Evolutionary conservation across 2,888 invertebrate species (phyloP).

Genomic region (Phengaris alcon): DNA sequence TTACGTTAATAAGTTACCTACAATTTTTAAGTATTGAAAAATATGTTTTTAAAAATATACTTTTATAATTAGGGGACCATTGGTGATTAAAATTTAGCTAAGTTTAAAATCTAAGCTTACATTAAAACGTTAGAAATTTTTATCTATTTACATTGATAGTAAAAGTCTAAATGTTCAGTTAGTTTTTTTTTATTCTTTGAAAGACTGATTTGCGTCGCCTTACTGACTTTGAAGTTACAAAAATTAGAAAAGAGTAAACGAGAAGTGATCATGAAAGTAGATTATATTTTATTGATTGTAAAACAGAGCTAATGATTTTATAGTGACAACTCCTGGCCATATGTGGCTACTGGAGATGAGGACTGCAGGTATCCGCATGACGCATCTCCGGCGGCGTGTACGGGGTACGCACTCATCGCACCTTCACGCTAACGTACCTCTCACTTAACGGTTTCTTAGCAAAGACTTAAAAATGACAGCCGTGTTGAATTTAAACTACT

Average conservation of each 20-base stretch:
- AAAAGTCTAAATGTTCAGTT: not conserved
- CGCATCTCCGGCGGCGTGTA: not conserved
- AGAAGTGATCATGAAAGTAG: no score
- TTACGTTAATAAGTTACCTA: conserved; percentile 30
- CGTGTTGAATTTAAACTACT: not conserved
- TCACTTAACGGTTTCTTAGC: not conserved
- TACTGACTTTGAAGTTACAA: not conserved
- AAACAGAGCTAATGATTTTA: not conserved
- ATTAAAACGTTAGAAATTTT: conserved; percentile 17
- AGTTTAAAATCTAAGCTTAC: conserved; percentile 24
- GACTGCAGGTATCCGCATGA: not conserved
- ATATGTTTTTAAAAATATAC: conserved; percentile 36
- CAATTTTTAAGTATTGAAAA: conserved; percentile 33
- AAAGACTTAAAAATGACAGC: not conserved
- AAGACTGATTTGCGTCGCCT: not conserved
- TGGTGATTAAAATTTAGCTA: conserved; percentile 29
- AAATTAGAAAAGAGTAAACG: not conserved
- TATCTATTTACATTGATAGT: conserved; percentile 26
- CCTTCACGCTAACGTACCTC: not conserved
- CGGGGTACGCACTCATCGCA: no score
- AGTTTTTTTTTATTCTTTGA: not conserved
- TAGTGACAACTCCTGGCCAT: no score
- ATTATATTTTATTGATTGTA: not conserved
- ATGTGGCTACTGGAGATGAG: not conserved
- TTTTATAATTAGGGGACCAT: conserved; percentile 30